Evolutionary conservation across 1,140 invertebrate genomes (phyloP).

Genomic region (Rhyacophila brunnea): DNA sequence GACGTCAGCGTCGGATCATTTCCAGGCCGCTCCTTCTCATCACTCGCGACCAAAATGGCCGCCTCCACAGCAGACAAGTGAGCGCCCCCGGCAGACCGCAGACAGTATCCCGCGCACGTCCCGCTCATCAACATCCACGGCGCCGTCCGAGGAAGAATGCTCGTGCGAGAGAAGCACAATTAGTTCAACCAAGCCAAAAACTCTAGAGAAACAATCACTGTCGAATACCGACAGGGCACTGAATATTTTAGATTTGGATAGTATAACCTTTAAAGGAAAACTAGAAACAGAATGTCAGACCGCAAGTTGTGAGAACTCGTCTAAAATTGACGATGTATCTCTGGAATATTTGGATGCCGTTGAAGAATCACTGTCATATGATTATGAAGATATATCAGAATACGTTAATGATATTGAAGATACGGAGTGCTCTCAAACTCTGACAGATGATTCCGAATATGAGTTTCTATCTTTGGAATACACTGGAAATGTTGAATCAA

Average conservation of each 20-base stretch:
- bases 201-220: neutral
- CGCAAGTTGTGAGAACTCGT: too few species aligned
- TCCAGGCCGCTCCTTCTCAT: conserved; percentile 47
- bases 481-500: too few species aligned
- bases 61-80: conserved; percentile 35
- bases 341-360: conserved; percentile 1
- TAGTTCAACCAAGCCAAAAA: conserved; percentile 18
- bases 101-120: neutral
- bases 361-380: neutral
- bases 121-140: conserved; percentile 25
- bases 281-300: neutral
- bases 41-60: conserved; percentile 45
- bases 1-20: conserved; percentile 54
- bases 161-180: conserved; percentile 22
- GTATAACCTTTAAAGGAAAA: too few species aligned
- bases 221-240: too few species aligned
- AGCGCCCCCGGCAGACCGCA: conserved; percentile 1
- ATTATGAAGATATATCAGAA: neutral
- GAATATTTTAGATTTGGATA: too few species aligned
- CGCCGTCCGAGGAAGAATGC: conserved; percentile 30
- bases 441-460: neutral
- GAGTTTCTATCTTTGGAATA: neutral
- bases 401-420: neutral
- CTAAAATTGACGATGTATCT: neutral
- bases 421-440: neutral